Conservation (phyloP, 2,113 vertebrate species). For the Sebastes fasciatus region DNA sequence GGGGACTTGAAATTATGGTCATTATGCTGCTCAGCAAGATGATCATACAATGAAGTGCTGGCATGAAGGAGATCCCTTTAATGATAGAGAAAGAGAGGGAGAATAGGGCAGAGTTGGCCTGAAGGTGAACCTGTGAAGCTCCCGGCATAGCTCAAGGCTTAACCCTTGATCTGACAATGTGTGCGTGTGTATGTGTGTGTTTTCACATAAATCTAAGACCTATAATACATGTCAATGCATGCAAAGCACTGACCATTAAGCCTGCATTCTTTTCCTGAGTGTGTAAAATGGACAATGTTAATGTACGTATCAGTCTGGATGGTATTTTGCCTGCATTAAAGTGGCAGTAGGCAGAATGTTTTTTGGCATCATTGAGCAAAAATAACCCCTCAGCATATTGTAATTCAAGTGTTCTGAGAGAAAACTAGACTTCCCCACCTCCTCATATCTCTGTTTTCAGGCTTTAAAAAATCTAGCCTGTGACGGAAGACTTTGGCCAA, state of each 20-base stretch:
- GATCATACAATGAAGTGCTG: background rate
- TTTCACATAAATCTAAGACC: background rate
- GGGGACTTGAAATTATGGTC: constrained; percentile 6
- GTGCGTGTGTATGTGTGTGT: too few species aligned
- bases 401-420: too few species aligned
- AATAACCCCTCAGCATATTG: too few species aligned
- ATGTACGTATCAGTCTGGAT: background rate
- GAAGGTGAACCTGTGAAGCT: constrained; percentile 15
- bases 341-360: too few species aligned
- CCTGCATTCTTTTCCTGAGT: background rate
- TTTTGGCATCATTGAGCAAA: too few species aligned
- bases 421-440: too few species aligned
- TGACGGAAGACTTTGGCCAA: too few species aligned
- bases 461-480: too few species aligned
- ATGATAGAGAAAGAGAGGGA: background rate
- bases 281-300: background rate
- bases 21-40: constrained; percentile 14
- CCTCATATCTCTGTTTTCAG: too few species aligned
- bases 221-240: background rate
- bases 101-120: constrained; percentile 16
- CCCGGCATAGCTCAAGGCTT: background rate
- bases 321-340: background rate
- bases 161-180: background rate
- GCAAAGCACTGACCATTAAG: background rate
- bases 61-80: background rate